Evolutionary conservation across 2,888 invertebrate species (phyloP).

Genomic region (Rhagium mordax): DNA sequence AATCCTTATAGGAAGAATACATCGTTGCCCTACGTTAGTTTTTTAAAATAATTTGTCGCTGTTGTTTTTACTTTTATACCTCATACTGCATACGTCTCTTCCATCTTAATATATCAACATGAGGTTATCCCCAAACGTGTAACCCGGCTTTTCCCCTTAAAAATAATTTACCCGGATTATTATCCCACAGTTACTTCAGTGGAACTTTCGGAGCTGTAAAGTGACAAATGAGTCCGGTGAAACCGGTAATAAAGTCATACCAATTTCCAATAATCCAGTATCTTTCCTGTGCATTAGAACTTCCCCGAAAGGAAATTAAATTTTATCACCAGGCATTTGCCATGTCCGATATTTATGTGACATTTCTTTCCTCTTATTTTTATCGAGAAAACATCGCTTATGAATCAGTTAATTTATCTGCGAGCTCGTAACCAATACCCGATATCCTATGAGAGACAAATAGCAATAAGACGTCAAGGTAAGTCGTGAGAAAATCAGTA

Average conservation of each 20-base stretch:
- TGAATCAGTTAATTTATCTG: conserved; percentile 28
- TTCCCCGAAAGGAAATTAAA: conserved; percentile 29
- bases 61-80: neutral
- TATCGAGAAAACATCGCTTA: conserved; percentile 25
- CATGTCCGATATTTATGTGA: conserved; percentile 23
- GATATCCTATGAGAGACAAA: conserved; percentile 44
- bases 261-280: conserved; percentile 34
- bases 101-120: neutral
- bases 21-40: too few species aligned
- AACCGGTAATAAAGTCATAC: conserved; percentile 32
- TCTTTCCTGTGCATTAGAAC: conserved; percentile 23
- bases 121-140: neutral
- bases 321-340: conserved; percentile 19
- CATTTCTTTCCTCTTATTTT: conserved; percentile 2
- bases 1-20: too few species aligned
- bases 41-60: too few species aligned
- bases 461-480: conserved; percentile 52
- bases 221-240: conserved; percentile 26
- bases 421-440: conserved; percentile 27
- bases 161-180: conserved; percentile 18
- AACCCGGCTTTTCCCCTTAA: conserved; percentile 1
- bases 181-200: conserved; percentile 11
- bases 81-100: neutral
- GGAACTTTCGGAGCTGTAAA: conserved; percentile 12
- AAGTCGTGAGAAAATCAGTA: conserved; percentile 48